Base-by-base conservation (phyloP, 2,797 vertebrate species). In the Lagocephalus sceleratus region DNA sequence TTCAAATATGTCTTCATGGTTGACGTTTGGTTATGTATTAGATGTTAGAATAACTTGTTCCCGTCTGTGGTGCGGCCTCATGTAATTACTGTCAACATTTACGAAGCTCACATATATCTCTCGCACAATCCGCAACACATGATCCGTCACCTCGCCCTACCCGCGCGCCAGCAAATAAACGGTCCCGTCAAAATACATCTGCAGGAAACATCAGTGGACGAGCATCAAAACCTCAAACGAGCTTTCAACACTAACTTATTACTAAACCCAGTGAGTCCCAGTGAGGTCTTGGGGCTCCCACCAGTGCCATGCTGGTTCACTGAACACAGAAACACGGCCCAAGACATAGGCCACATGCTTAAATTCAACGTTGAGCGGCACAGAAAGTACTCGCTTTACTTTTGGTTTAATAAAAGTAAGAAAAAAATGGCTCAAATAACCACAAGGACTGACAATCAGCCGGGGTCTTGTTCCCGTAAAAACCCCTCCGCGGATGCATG, bases 31-130 rank as follows among this genome's bases (percentile, higher is more conserved):
- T 85, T 78, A 62, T 79, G 74, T 67, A 85, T 86, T 75, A 78
- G 65, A 79, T 60, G 68, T 76, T 87, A 76, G 80, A 75, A 77
- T 76, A 79, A 86, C 63, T 71, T 74, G 73, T 71, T 81, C 64
- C 58, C 8, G 48, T 75, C 59, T 83, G 86, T 66, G 86, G 81
- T 80, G 19, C 11, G 26, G 42, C 58, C 59, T 76, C 58, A 73
- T 85, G 61, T 85, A 82, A 89, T 90, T 85, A 87, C 84, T 84
- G 88, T 85, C 83, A 76, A 62, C 29, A 45, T 75, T 63, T 66
- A 60, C 68, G 23, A 57, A 70, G 57, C 55, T 55, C 21, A 61
- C 72, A 57, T 83, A 83, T 75, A 84, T 85, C 54, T 82, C 60
- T 54, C 60, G 48, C 54, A 60, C 57, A 73, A 46, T 41, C 65